phyloP scores from a whole-genome alignment of 2,888 invertebrate genomes.

The Polylopha cassiicola region DNA sequence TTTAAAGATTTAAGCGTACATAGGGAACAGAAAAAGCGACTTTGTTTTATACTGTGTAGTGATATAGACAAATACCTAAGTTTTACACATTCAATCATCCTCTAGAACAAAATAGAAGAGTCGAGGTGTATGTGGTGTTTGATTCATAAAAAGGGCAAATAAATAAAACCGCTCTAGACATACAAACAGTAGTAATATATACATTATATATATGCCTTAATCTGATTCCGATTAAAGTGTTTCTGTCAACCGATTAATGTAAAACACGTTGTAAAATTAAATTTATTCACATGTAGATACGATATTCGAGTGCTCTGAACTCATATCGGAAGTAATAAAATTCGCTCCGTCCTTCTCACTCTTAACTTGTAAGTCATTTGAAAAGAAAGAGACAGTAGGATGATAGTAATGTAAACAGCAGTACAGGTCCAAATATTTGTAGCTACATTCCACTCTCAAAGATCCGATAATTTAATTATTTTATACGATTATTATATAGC shows the following conservation, averaged over 20 bases:
- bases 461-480: constrained; percentile 48
- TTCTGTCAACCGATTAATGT: constrained; percentile 48
- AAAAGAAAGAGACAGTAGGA: too few relatives aligned
- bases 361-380: too few relatives aligned
- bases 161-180: too few relatives aligned
- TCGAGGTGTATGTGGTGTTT: too few relatives aligned
- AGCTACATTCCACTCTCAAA: constrained; percentile 34
- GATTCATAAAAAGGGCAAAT: too few relatives aligned
- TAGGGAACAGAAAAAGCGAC: too few relatives aligned
- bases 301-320: constrained; percentile 40
- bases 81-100: too few relatives aligned
- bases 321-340: background rate
- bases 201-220: constrained; percentile 1
- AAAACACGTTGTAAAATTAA: constrained; percentile 54
- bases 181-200: background rate
- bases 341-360: too few relatives aligned
- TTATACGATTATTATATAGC: constrained; percentile 31
- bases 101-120: too few relatives aligned
- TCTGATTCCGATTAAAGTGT: constrained; percentile 31
- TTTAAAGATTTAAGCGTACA: too few relatives aligned
- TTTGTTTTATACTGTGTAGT: too few relatives aligned
- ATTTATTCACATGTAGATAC: constrained; percentile 57
- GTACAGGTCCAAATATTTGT: constrained; percentile 25
- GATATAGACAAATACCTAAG: too few relatives aligned
- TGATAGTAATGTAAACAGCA: constrained; percentile 14